phyloP scores from a whole-genome alignment of 2,113 vertebrate species.

The Centropus bengalensis region DNA sequence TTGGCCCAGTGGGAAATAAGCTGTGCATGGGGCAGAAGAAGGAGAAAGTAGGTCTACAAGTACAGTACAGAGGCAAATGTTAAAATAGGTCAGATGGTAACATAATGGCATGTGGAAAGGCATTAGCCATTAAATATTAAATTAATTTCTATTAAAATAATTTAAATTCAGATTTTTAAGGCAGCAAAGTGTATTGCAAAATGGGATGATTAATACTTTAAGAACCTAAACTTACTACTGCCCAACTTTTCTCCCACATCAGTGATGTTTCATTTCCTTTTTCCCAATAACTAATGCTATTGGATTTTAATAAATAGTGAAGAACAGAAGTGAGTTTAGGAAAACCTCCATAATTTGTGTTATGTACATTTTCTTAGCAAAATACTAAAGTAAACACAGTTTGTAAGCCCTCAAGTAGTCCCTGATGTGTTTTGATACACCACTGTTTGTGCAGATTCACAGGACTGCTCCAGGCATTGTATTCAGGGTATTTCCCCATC shows the following conservation, averaged over 20 bases:
- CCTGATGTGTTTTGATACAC: background rate
- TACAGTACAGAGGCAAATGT: background rate
- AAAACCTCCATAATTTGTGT: background rate
- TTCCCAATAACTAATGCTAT: background rate
- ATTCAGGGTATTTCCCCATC: background rate
- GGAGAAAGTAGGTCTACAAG: background rate
- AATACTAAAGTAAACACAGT: background rate
- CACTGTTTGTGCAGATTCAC: background rate
- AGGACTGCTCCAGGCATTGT: background rate
- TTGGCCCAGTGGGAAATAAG: conserved; percentile 9
- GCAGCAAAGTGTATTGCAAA: background rate
- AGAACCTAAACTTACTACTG: background rate
- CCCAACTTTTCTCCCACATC: rapidly evolving
- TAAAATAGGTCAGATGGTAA: conserved; percentile 17
- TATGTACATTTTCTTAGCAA: background rate
- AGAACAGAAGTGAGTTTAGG: background rate
- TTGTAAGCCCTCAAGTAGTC: background rate
- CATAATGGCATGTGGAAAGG: background rate
- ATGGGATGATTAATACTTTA: background rate
- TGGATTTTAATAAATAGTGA: background rate
- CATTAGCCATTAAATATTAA: background rate
- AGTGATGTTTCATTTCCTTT: background rate
- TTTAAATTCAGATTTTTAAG: background rate
- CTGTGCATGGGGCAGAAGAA: background rate
- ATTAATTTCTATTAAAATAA: background rate